Evolutionary conservation across 2,888 invertebrate species (phyloP), one percentile per base, ranked within the genome.

Genomic region (Cylindroiulus punctatus): DNA sequence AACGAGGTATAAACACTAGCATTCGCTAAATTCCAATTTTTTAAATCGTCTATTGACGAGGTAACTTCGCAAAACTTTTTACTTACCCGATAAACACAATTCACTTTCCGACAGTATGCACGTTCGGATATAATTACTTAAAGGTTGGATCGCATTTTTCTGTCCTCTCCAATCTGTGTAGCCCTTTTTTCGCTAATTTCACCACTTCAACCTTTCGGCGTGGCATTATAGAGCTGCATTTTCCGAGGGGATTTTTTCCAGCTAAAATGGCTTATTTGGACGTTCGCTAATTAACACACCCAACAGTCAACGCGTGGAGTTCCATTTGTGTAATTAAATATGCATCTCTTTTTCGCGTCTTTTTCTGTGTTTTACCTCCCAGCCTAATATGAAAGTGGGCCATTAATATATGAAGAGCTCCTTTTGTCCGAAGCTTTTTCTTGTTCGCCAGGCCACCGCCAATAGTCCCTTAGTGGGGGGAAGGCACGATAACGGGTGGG

Each of bases 291-390:
- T 57, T 57, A 57, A 57, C 57, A 57, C 57, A 57, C 57, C 57
- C 57, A 57, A 57, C 57, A 57, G 57, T 57, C 57, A 57, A 57
- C 57, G 57, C 57, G 57, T 57, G 57, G 57, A 57, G 57, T 57
- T 57, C 57, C 57, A 57, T 57, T 57, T 57, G 57, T 57, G 57
- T 57, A 57, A 57, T 57, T 57, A 57, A 57, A 57, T 57, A 57
- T 57, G 57, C 57, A 57, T 57, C 57, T 57, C 57, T 57, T 57
- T 57, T 57, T n/a, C 57, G 0, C 57, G 57, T 57, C 22, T 57
- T 57, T 22, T 57, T 57, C 57, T 57, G n/a, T 57, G 57, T 57
- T 57, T 57, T 57, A 57, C 57, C 57, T 57, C 57, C 22, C n/a
- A 22, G 57, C 57, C 57, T 22, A 57, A 57, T 57, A 57, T 57